Percentiles rank a stretch among this genome's conserved stretches.
Conservation (phyloP, 2,888 invertebrate genomes). For the Eupeodes luniger region DNA sequence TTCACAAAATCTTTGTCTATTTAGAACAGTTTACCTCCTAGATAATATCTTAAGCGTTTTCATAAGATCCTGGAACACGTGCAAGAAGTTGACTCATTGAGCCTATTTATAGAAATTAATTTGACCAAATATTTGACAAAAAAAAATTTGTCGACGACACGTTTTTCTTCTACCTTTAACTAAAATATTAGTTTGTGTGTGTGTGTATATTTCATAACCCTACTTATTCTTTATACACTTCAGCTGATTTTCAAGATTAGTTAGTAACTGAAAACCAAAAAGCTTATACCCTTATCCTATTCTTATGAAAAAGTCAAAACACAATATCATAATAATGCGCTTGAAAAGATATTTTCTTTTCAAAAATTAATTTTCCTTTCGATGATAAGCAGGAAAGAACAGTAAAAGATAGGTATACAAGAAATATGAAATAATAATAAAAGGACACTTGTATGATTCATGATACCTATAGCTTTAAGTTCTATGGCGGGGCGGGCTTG, state of each 20-base stretch:
- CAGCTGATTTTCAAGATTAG: background rate
- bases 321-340: background rate
- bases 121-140: no score
- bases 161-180: no score
- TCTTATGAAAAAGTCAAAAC: background rate
- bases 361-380: slow-evolving; percentile 5
- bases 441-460: slow-evolving; percentile 22
- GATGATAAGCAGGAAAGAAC: background rate
- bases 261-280: background rate
- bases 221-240: background rate
- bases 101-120: no score
- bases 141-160: no score
- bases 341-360: background rate
- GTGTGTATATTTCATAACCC: no score
- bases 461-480: background rate
- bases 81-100: no score
- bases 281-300: background rate
- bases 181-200: no score
- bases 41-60: no score
- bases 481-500: no score
- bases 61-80: no score
- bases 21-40: no score
- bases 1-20: no score
- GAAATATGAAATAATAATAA: background rate
- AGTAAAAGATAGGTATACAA: background rate